Base-by-base conservation (phyloP, 1,140 invertebrate species). In the Archivesica marissinica region DNA sequence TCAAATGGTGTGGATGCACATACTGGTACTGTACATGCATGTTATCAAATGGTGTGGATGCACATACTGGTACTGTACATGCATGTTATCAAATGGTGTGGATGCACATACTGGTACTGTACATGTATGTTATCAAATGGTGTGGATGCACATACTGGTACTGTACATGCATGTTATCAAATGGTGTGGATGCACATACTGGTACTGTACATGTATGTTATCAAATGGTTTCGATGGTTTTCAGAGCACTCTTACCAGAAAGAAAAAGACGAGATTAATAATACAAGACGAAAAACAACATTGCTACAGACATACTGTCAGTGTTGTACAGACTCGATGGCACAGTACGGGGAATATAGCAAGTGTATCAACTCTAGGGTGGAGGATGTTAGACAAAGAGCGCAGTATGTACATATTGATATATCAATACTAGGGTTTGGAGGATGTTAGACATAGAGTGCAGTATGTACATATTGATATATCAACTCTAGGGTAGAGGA, bases 271-370 rank as follows among this genome's bases (percentile, higher is more conserved):
- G 47, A 23, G 41, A 23, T 72, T 6, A 82, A 47, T 23, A 74
- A 59, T 61, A 44, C 44, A 74, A 33, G 54, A 61, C 38, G 79
- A 7, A 80, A 80, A 28, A n/a, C 61, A 0, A 68, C 66, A 0
- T 28, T 82, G 50, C 25, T 82, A 38, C 38, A 72, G 47, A 25
- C 61, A 68, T 61, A 59, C 44, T 59, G 20, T 47, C 7, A 33
- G n/a, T 56, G 52, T 0, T 74, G 79, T 82, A 41, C 20, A 13
- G 68, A 59, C 23, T 44, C 35, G 35, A 59, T 61, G 33, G 44
- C 66, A 7, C 66, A 74, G 66, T 82, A 74, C 25, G 54, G 68
- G 15, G 79, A 82, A 61, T 82, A 82, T 30, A 33, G 41, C 38
- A 82, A 72, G 20, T 9, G 20, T 38, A 64, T 79, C 54, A 79